Percentiles rank a stretch among this genome's conserved stretches.
These are phyloP conservation scores for Oryzias woworae DNA, from an alignment of 2,113 vertebrate species.

Conservation along the genomic window DNA sequence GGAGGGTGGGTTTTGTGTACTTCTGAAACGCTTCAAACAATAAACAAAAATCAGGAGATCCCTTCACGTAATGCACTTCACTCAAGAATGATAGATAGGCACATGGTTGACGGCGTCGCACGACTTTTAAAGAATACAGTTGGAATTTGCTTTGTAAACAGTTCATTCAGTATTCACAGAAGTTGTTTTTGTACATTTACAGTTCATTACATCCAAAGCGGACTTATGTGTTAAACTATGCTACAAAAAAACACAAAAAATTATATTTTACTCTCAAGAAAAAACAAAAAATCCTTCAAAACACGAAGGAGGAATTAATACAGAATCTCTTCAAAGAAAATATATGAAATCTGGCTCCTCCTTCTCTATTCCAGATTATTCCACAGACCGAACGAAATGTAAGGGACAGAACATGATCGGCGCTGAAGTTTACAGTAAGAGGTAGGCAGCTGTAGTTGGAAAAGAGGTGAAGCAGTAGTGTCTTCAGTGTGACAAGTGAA, in stretches of 20 bases:
- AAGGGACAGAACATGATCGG: conserved; percentile 10
- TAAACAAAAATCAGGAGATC: conserved; percentile 31
- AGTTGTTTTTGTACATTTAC: conserved; percentile 25
- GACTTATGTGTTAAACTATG: conserved; percentile 50
- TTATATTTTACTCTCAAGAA: not conserved
- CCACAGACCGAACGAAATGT: conserved; percentile 31
- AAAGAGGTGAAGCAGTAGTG: conserved; percentile 64
- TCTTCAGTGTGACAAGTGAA: conserved; percentile 47
- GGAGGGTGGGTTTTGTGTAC: not conserved
- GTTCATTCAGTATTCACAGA: conserved; percentile 52
- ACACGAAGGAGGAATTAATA: conserved; percentile 37
- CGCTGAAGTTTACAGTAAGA: conserved; percentile 48
- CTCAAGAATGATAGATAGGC: conserved; percentile 69
- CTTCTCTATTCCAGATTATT: not conserved
- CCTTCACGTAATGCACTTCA: conserved; percentile 70
- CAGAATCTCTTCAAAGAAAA: conserved; percentile 39
- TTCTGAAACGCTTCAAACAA: conserved; percentile 63
- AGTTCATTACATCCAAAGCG: conserved; percentile 27
- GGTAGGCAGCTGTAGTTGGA: conserved; percentile 62
- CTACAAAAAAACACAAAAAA: not conserved
- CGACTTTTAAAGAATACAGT: conserved; percentile 30
- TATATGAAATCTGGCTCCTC: too few species aligned
- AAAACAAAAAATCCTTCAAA: conserved; percentile 58
- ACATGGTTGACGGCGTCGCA: conserved; percentile 56
- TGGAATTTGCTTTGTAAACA: conserved; percentile 58